These are phyloP conservation scores for Hydrolagus colliei DNA, from an alignment of 2,797 vertebrate genomes.

Conservation along the genomic window DNA sequence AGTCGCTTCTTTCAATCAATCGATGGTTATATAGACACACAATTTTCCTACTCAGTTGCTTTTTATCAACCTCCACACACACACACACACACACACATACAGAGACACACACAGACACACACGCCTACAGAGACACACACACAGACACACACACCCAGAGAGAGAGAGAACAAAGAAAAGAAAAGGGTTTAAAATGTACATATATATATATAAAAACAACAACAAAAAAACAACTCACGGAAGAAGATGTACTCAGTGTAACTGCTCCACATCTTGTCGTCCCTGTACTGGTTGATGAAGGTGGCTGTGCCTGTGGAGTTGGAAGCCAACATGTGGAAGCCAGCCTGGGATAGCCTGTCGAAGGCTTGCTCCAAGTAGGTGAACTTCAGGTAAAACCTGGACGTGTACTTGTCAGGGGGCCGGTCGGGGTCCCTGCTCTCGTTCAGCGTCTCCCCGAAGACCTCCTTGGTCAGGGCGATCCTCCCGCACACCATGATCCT, in stretches of 20 bases:
- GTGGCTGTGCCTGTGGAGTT: constrained; percentile 73
- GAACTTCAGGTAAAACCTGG: constrained; percentile 81
- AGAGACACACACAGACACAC: too few relatives aligned
- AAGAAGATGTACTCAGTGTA: constrained; percentile 84
- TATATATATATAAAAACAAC: too few relatives aligned
- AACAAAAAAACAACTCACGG: constrained; percentile 57
- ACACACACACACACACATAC: too few relatives aligned
- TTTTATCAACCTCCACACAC: too few relatives aligned
- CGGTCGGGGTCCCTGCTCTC: constrained; percentile 79
- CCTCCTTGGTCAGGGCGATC: constrained; percentile 75
- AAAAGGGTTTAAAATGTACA: background rate
- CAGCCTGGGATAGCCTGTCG: constrained; percentile 72
- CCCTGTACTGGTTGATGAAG: constrained; percentile 71
- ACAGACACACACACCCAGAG: too few relatives aligned
- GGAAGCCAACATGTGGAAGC: constrained; percentile 82
- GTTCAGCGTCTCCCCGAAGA: constrained; percentile 75
- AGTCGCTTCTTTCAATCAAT: too few relatives aligned
- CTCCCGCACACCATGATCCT: constrained; percentile 79
- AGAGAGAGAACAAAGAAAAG: too few relatives aligned
- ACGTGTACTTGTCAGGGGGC: constrained; percentile 76
- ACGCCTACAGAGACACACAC: too few relatives aligned
- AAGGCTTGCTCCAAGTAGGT: constrained; percentile 79
- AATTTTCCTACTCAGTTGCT: too few relatives aligned
- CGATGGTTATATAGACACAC: too few relatives aligned
- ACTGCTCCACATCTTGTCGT: constrained; percentile 82